Evolutionary conservation across 2,113 vertebrate species (phyloP).

Genomic region (Scomber colias): DNA sequence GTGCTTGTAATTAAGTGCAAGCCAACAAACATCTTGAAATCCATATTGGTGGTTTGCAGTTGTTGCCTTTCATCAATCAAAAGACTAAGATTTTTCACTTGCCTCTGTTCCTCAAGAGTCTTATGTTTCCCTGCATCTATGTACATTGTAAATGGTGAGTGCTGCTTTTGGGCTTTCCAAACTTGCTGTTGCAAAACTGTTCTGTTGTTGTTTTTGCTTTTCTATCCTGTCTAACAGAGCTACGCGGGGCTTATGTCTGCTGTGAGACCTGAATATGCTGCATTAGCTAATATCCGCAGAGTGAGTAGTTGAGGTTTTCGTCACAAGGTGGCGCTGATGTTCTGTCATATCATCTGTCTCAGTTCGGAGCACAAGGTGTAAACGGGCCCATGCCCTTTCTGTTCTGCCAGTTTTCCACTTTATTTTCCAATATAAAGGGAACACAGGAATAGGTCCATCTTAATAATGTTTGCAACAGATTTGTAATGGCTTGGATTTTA

Average conservation of each 20-base stretch:
- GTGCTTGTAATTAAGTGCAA: too few species aligned
- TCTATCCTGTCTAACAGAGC: slow-evolving; percentile 76
- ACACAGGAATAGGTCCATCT: neutral
- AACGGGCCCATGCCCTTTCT: neutral
- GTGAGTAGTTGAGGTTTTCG: slow-evolving; percentile 79
- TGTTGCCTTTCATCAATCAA: neutral
- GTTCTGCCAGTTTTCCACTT: neutral
- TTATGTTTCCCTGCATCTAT: slow-evolving; percentile 6
- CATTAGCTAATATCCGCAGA: slow-evolving; percentile 82
- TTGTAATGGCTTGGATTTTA: slow-evolving; percentile 3
- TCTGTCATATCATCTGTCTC: neutral
- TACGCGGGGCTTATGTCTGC: slow-evolving; percentile 84
- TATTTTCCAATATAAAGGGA: neutral
- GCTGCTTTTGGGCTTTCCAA: slow-evolving; percentile 15
- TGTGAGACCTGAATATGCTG: slow-evolving; percentile 83
- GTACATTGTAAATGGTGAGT: slow-evolving; percentile 3
- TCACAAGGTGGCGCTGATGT: slow-evolving; percentile 65
- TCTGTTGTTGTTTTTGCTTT: slow-evolving; percentile 41
- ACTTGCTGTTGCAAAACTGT: slow-evolving; percentile 4
- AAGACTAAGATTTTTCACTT: slow-evolving; percentile 6
- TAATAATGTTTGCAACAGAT: neutral
- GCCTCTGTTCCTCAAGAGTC: neutral
- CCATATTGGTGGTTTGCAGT: too few species aligned
- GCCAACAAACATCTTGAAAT: too few species aligned
- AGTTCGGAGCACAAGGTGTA: neutral